Conservation (phyloP, 2,113 vertebrate species). For the Anguilla japonica region DNA sequence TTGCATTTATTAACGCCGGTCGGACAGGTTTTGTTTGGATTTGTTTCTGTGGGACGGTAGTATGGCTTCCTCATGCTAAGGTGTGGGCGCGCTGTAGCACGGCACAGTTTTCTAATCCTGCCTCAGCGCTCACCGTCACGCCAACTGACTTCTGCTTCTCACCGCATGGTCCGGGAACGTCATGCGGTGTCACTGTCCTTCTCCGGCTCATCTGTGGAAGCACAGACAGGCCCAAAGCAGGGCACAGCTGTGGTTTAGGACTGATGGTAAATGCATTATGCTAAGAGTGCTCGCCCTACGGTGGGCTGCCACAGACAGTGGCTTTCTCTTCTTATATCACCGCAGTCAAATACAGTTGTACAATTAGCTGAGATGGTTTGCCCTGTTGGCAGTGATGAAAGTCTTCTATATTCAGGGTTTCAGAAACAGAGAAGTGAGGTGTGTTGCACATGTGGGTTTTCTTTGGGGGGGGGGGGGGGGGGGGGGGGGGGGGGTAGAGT, state of each 20-base stretch:
- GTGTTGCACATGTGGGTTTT: slow-evolving; percentile 29
- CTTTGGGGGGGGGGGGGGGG: slow-evolving; percentile 26
- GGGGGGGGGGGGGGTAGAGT: slow-evolving; percentile 38
- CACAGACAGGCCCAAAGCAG: not conserved
- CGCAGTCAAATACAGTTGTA: not conserved
- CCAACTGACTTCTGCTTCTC: not conserved
- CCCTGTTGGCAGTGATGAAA: not conserved
- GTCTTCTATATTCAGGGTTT: slow-evolving; percentile 26
- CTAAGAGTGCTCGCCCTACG: not conserved
- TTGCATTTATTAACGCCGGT: not conserved
- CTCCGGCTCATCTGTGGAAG: not conserved
- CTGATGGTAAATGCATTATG: not conserved
- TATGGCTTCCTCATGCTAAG: not conserved
- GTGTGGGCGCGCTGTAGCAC: not conserved
- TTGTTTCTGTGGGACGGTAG: not conserved
- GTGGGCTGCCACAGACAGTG: not conserved
- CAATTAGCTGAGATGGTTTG: not conserved
- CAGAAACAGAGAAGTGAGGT: slow-evolving; percentile 17
- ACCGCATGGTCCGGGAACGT: not conserved
- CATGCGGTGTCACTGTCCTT: not conserved
- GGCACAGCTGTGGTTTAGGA: not conserved
- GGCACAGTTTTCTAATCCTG: not conserved
- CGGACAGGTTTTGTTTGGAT: not conserved
- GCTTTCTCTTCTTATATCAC: not conserved
- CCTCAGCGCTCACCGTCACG: not conserved